Percentiles rank a stretch among this genome's conserved stretches.
These are phyloP conservation scores for Drosophila lacertosa DNA, from an alignment of 1,140 invertebrate species.

Conservation along the genomic window DNA sequence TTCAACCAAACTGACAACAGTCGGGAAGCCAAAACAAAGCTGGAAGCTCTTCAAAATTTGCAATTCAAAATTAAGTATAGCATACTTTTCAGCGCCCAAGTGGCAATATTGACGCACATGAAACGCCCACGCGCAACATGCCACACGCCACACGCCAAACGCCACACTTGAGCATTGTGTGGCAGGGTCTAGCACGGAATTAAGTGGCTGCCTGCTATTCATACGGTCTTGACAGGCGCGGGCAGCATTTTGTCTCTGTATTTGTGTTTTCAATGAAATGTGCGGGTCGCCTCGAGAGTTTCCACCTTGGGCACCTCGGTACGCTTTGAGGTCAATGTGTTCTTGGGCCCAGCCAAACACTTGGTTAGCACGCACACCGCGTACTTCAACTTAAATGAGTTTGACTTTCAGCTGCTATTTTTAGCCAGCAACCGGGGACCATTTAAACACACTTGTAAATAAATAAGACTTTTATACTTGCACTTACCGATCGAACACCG, in stretches of 20 bases:
- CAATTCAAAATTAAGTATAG: slow-evolving; percentile 50
- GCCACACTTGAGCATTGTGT: slow-evolving; percentile 13
- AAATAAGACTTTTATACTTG: background rate
- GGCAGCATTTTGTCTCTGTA: background rate
- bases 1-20: slow-evolving; percentile 37
- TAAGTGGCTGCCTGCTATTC: slow-evolving; percentile 15
- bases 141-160: too few species aligned
- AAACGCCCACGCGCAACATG: slow-evolving; percentile 28
- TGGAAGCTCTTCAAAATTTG: slow-evolving; percentile 48
- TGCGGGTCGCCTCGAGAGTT: slow-evolving; percentile 37
- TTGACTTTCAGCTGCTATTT: slow-evolving; percentile 57
- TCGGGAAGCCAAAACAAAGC: slow-evolving; percentile 64
- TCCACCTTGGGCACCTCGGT: slow-evolving; percentile 32
- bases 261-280: slow-evolving; percentile 63
- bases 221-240: slow-evolving; percentile 24
- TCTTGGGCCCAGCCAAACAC: slow-evolving; percentile 41
- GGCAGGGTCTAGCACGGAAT: slow-evolving; percentile 23
- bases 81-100: slow-evolving; percentile 47
- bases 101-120: slow-evolving; percentile 39
- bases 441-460: too few species aligned
- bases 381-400: slow-evolving; percentile 53
- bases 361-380: slow-evolving; percentile 33
- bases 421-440: slow-evolving; percentile 25
- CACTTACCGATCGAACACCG: slow-evolving; percentile 83
- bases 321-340: slow-evolving; percentile 76